Evolutionary conservation across 1,140 invertebrate genomes (phyloP).

Genomic region (Mercenaria mercenaria): DNA sequence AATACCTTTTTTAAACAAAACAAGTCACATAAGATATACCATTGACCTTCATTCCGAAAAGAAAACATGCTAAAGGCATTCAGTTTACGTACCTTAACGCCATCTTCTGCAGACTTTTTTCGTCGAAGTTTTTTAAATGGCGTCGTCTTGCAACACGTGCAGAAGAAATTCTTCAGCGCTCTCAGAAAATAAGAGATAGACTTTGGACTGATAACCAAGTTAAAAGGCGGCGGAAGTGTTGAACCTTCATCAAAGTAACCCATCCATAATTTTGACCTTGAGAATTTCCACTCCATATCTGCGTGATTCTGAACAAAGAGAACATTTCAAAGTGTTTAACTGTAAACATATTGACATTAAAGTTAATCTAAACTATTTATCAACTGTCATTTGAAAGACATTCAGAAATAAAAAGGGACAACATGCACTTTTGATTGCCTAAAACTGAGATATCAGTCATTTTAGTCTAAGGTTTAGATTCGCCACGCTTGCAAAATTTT

Average conservation of each 20-base stretch:
- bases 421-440: no score
- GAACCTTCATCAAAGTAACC: conserved; percentile 88
- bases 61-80: no score
- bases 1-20: no score
- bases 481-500: no score
- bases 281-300: conserved; percentile 89
- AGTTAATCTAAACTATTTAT: no score
- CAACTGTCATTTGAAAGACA: no score
- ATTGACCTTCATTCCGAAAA: no score
- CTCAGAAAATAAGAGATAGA: conserved; percentile 86
- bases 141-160: conserved; percentile 33
- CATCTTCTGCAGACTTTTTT: background rate
- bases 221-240: conserved; percentile 88
- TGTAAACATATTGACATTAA: no score
- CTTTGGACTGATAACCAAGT: conserved; percentile 88
- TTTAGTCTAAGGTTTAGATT: no score
- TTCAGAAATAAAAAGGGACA: no score
- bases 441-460: no score
- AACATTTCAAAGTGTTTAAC: background rate
- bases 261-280: conserved; percentile 89
- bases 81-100: conserved; percentile 22
- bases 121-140: background rate
- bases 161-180: conserved; percentile 77
- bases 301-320: conserved; percentile 87
- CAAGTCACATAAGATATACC: no score